Base-by-base conservation (phyloP, 2,797 vertebrate species). In the Enteromius viviparus region DNA sequence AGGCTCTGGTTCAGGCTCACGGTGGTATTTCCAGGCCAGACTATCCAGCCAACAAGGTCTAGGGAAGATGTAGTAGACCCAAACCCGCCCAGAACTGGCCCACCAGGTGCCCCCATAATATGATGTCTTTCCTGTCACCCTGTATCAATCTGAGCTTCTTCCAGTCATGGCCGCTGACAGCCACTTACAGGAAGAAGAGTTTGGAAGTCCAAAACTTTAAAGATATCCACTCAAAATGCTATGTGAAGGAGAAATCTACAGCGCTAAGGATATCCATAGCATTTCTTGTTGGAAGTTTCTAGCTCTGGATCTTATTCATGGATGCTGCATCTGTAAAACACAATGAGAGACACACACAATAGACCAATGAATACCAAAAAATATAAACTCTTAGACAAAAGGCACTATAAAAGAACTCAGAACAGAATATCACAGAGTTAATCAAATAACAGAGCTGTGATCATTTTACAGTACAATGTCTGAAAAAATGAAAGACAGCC, bases 1-100 rank as follows among this genome's bases (percentile, higher is more conserved):
- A 85, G 53, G 49, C 88, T 86, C 68, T 88, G 87, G 75, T 88
- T 89, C 69, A 89, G 77, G 66, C 83, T 87, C 40, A 85, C 42
- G 2, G 85, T 88, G 72, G 85, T 85, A 81, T 88, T 89, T 6
- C 76, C 78, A 2, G 87, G 88, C 85, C 85, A 89, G 60, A 70
- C 62, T 84, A 87, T 87, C 88, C 87, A 89, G 58, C 85, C 82
- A 29, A 68, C 66, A 7, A 87, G 65, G 49, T 87, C 88, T 64
- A 87, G 42, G 19, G 88, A 79, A 69, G 85, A 85, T 12, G 88
- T 88, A 14, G 88, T 89, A 26, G 88, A 84, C 17, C 88, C 71
- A 37, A 86, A 85, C 19, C 72, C 55, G 17, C 80, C 80, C 49
- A 84, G 23, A 11, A 87, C 68, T 40, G 88, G 80, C 58, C 88